These are phyloP conservation scores for Ceratina calcarata DNA, from an alignment of 1,140 invertebrate genomes.

Conservation along the genomic window DNA sequence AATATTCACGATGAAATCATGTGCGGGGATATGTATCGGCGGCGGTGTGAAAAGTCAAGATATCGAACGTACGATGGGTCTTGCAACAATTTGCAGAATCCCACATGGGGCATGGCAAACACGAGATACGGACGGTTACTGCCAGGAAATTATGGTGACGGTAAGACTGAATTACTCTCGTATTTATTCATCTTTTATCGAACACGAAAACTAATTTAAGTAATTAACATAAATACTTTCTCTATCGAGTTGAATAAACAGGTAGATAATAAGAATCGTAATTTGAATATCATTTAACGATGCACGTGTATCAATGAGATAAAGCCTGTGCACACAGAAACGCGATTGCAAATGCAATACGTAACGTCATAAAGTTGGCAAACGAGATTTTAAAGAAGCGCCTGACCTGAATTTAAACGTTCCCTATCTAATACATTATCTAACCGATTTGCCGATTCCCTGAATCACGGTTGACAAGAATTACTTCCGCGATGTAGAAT, in stretches of 20 bases:
- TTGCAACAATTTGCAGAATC: constrained; percentile 90
- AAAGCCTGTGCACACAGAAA: too few species aligned
- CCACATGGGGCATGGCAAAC: constrained; percentile 87
- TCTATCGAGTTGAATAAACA: background rate
- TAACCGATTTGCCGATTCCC: background rate
- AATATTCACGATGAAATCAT: constrained; percentile 35
- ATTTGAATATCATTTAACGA: too few species aligned
- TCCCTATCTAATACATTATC: background rate
- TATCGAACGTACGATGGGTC: constrained; percentile 91
- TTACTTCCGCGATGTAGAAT: constrained; percentile 24
- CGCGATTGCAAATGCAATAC: too few species aligned
- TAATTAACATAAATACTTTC: background rate
- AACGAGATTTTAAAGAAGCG: background rate
- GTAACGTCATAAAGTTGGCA: background rate
- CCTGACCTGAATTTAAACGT: background rate
- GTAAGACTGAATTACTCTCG: constrained; percentile 78
- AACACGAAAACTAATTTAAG: background rate
- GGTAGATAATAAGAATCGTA: background rate
- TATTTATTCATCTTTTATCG: background rate
- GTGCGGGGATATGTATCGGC: constrained; percentile 63
- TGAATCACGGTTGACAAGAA: background rate
- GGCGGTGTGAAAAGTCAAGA: constrained; percentile 78
- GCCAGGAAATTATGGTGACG: constrained; percentile 90
- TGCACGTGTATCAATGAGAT: too few species aligned
- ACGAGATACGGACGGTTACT: constrained; percentile 89